Percentiles rank a stretch among this genome's conserved stretches.
These are phyloP conservation scores for Rhingia rostrata DNA, from an alignment of 2,888 invertebrate genomes.

Conservation along the genomic window DNA sequence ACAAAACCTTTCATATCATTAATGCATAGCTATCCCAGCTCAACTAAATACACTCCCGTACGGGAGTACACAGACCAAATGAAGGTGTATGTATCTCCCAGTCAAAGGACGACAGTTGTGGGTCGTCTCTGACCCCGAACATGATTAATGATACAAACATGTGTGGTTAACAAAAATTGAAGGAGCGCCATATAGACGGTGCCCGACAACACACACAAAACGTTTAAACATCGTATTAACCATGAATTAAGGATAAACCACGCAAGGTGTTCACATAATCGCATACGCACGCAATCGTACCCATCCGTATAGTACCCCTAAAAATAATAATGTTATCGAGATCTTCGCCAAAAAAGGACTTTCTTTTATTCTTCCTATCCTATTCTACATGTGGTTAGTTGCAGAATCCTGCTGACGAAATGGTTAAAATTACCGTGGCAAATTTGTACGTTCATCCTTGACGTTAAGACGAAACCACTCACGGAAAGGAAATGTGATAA, in stretches of 20 bases:
- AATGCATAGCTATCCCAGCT: too few relatives aligned
- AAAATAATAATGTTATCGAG: conserved; percentile 55
- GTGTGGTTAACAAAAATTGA: conserved; percentile 76
- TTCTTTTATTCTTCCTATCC: conserved; percentile 7
- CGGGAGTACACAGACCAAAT: conserved; percentile 25
- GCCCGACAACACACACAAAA: conserved; percentile 35
- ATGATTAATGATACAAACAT: conserved; percentile 83
- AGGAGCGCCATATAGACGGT: conserved; percentile 48
- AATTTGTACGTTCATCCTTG: conserved; percentile 55
- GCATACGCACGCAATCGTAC: conserved; percentile 32
- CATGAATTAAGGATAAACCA: conserved; percentile 73
- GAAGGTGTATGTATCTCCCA: conserved; percentile 44
- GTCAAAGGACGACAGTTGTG: conserved; percentile 74
- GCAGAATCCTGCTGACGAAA: conserved; percentile 43
- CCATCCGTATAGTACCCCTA: conserved; percentile 6
- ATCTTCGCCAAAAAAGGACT: conserved; percentile 54
- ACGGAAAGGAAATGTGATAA: conserved; percentile 67
- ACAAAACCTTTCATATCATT: too few relatives aligned
- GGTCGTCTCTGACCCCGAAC: conserved; percentile 79
- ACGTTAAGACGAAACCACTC: conserved; percentile 50
- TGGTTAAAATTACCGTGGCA: conserved; percentile 60
- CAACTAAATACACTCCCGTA: too few relatives aligned
- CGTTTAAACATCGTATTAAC: conserved; percentile 73
- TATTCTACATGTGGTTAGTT: conserved; percentile 11
- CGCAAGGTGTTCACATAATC: conserved; percentile 65